A percentile compares a stretch with the other conserved stretches of the same genome.
These are phyloP conservation scores for Chloroceryle amazona DNA, from an alignment of 2,797 vertebrate species.

Conservation along the genomic window DNA sequence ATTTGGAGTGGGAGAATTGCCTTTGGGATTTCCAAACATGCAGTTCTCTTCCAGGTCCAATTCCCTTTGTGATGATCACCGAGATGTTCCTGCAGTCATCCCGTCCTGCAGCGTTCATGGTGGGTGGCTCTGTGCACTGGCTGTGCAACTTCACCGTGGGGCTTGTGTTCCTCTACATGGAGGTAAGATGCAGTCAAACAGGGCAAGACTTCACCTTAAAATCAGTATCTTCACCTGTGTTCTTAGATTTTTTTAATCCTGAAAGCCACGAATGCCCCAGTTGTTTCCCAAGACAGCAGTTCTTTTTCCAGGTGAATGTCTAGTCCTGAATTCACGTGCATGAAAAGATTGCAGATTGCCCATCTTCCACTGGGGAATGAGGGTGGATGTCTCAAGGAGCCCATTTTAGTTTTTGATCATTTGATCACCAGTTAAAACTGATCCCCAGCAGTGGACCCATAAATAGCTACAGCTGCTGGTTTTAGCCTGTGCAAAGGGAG, in stretches of 20 bases:
- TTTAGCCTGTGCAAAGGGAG: not conserved
- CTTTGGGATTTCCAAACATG: not conserved
- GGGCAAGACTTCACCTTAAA: not conserved
- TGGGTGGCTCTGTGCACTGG: constrained; percentile 94
- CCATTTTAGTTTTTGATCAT: not conserved
- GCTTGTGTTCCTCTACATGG: constrained; percentile 91
- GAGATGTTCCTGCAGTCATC: constrained; percentile 97
- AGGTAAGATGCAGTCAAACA: constrained; percentile 77
- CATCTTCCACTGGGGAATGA: not conserved
- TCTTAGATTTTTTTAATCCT: not conserved
- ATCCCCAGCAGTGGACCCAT: not conserved
- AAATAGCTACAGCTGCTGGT: not conserved
- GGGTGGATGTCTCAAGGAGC: not conserved
- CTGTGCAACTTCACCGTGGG: constrained; percentile 93
- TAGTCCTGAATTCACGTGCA: not conserved
- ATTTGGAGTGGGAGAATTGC: not conserved
- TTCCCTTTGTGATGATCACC: constrained; percentile 90
- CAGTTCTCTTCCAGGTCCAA: constrained; percentile 83
- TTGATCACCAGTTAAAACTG: not conserved
- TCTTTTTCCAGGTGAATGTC: not conserved
- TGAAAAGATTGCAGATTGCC: not conserved
- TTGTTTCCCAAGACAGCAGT: not conserved
- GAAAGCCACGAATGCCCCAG: not conserved
- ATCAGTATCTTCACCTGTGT: not conserved
- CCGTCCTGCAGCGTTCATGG: constrained; percentile 92